phyloP scores from a whole-genome alignment of 2,113 vertebrate genomes.

The Romanogobio albipinnatus region DNA sequence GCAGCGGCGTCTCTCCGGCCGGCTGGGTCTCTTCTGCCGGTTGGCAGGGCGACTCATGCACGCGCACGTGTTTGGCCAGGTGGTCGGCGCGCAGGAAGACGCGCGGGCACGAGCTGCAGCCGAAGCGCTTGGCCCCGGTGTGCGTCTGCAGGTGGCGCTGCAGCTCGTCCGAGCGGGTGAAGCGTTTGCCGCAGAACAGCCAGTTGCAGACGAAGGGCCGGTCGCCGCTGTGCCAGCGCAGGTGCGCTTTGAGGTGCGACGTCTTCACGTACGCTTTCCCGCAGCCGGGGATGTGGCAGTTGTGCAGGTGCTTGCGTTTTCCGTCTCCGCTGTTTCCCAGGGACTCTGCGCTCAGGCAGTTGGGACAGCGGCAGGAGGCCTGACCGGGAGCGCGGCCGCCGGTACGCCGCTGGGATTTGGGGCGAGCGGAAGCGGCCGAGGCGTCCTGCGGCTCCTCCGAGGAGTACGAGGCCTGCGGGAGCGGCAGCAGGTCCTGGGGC shows the following conservation, averaged over 20 bases:
- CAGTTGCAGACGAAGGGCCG: slow-evolving; percentile 76
- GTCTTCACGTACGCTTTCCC: slow-evolving; percentile 77
- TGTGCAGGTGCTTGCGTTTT: slow-evolving; percentile 86
- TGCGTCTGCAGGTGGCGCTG: slow-evolving; percentile 75
- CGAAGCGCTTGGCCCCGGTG: slow-evolving; percentile 73
- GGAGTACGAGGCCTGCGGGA: slow-evolving; percentile 62
- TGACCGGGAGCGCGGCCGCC: slow-evolving; percentile 85
- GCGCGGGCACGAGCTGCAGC: slow-evolving; percentile 70
- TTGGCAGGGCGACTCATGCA: slow-evolving; percentile 57
- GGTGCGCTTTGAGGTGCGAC: slow-evolving; percentile 76
- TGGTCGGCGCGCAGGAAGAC: slow-evolving; percentile 75
- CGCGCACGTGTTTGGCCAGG: slow-evolving; percentile 73
- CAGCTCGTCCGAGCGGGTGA: slow-evolving; percentile 75
- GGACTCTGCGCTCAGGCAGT: slow-evolving; percentile 90
- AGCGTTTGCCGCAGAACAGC: slow-evolving; percentile 77
- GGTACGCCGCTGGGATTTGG: slow-evolving; percentile 83
- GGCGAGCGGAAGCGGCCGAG: slow-evolving; percentile 59
- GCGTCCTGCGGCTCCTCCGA: slow-evolving; percentile 82
- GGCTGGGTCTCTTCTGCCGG: not conserved
- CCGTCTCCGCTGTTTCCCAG: slow-evolving; percentile 80
- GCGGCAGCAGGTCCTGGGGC: slow-evolving; percentile 67
- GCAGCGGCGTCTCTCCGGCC: not conserved
- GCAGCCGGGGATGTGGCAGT: slow-evolving; percentile 75
- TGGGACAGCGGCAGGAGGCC: slow-evolving; percentile 89
- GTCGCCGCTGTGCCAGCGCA: slow-evolving; percentile 77